phyloP scores from a whole-genome alignment of 2,113 vertebrate genomes.

The Vicugna pacos region DNA sequence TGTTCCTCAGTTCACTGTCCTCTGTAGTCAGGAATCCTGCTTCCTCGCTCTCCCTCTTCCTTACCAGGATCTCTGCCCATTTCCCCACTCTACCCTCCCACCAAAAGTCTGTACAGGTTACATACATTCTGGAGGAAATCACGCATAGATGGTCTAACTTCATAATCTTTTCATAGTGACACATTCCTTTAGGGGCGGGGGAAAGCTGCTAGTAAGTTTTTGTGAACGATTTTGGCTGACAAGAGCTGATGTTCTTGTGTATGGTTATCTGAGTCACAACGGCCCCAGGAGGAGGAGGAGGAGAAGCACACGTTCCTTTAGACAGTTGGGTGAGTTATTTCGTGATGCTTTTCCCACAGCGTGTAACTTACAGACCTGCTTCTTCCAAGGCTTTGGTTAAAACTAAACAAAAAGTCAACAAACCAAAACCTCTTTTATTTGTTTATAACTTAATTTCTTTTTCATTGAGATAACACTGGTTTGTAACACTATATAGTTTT shows the following conservation, averaged over 20 bases:
- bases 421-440: not conserved
- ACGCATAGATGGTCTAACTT: not conserved
- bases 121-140: not conserved
- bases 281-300: not conserved
- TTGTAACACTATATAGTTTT: not conserved
- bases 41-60: not conserved
- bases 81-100: not conserved
- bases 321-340: not conserved
- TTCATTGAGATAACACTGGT: not conserved
- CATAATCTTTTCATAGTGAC: not conserved
- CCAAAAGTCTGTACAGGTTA: not conserved
- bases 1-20: not conserved
- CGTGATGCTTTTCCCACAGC: not conserved
- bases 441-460: not conserved
- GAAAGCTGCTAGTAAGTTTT: not conserved
- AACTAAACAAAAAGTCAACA: not conserved
- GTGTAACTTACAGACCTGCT: not conserved
- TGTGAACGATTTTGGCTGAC: not conserved
- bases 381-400: not conserved
- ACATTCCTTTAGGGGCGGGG: not conserved
- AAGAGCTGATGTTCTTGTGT: not conserved
- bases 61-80: not conserved
- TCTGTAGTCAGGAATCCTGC: not conserved
- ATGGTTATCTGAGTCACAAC: not conserved
- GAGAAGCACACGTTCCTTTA: not conserved